Percentiles rank a stretch among this genome's conserved stretches.
These are phyloP conservation scores for Bujurquina vittata DNA, from an alignment of 2,113 vertebrate genomes.

Conservation along the genomic window DNA sequence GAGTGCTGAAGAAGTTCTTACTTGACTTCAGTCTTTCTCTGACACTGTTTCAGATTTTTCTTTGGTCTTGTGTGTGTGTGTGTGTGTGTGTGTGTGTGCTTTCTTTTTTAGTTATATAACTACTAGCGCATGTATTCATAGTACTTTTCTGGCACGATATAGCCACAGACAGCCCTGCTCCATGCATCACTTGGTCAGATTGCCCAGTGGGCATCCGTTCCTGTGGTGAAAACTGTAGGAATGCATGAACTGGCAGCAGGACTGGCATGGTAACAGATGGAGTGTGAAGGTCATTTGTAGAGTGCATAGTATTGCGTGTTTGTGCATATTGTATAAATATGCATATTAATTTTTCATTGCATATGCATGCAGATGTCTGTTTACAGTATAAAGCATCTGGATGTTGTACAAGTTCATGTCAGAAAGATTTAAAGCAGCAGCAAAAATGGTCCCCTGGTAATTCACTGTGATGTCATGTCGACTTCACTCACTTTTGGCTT, in stretches of 20 bases:
- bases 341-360: constrained; percentile 2
- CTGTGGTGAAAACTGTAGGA: constrained; percentile 55
- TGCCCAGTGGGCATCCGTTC: constrained; percentile 72
- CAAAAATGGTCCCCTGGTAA: constrained; percentile 30
- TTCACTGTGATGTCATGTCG: constrained; percentile 37
- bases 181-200: constrained; percentile 75
- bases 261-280: constrained; percentile 67
- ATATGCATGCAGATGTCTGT: constrained; percentile 14
- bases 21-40: constrained; percentile 40
- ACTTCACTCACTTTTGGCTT: constrained; percentile 1
- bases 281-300: constrained; percentile 69
- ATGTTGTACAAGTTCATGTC: constrained; percentile 10
- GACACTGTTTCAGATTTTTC: constrained; percentile 4
- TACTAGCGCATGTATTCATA: constrained; percentile 41
- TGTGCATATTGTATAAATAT: constrained; percentile 10
- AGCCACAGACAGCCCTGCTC: constrained; percentile 51
- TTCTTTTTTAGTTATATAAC: constrained; percentile 60
- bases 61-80: constrained; percentile 7
- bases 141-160: constrained; percentile 64
- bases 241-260: constrained; percentile 57
- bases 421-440: constrained; percentile 19
- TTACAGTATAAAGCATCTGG: constrained; percentile 4
- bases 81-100: neutral
- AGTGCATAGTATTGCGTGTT: neutral
- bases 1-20: constrained; percentile 40